Base-by-base conservation (phyloP, 2,797 vertebrate species). In the Acipenser transmontanus region DNA sequence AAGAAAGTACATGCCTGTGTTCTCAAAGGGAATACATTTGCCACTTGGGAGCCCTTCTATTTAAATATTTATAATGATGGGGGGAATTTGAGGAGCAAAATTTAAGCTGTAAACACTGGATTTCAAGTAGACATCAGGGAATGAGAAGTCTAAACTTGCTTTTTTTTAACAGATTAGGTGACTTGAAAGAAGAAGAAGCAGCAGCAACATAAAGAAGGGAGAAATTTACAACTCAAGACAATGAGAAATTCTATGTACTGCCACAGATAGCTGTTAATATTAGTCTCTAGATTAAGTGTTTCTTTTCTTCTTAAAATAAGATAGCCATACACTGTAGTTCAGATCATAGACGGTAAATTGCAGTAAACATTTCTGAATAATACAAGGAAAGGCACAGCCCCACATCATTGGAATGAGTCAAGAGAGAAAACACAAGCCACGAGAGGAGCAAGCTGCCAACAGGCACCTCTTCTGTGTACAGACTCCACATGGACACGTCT, bases 201-300 rank as follows among this genome's bases (percentile, higher is more conserved):
- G 48, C 17, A 56, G 11, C 34, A 66, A 66, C 56, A 48, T 11
- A 52, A 66, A 47, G 13, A 12, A 47, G 59, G 57, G 34, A 66
- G 3, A 14, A 59, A 7, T 57, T 57, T 57, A 57, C 54, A n/a
- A 57, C 12, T n/a, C 12, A 11, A 57, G 9, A 11, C 11, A 57
- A 13, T n/a, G 54, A 50, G 9, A 56, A 12, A 20, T 62, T 4
- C 48, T 14, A 61, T 57, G 14, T 1, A 20, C 10, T 47, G 13
- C 49, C 34, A 34, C 34, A 34, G 4, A 66, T 59, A 13, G 20
- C 61, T 70, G 54, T 51, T 17, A 17, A 66, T 59, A 20, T 57
- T 61, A 74, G 65, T 84, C 84, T 84, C 82, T 83, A 83, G 81
- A 82, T 81, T 79, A 78, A 82, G 79, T 82, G 83, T 84, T 78